These are phyloP conservation scores for Lasiommata megera DNA, from an alignment of 2,888 invertebrate species.

Conservation along the genomic window DNA sequence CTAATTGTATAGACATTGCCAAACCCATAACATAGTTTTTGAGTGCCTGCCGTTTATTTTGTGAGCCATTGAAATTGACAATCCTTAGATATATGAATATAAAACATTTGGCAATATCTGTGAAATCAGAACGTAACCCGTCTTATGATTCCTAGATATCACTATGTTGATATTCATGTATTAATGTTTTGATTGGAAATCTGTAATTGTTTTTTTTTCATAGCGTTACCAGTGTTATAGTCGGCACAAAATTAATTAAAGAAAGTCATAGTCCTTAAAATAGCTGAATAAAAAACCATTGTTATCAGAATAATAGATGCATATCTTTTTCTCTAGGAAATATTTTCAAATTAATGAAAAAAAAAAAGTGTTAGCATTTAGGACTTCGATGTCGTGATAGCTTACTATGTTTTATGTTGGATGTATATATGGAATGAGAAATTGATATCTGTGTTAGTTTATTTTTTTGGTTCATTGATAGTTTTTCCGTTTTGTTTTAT, in stretches of 20 bases:
- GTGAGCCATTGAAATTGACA: too few species aligned
- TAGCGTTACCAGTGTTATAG: constrained; percentile 63
- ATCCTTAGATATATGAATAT: too few species aligned
- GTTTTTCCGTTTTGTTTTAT: constrained; percentile 1
- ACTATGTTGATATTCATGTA: neutral
- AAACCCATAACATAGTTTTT: neutral
- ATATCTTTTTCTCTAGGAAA: constrained; percentile 79
- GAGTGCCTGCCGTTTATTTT: too few species aligned
- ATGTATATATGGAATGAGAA: constrained; percentile 26
- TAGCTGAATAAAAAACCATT: constrained; percentile 62
- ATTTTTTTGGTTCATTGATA: constrained; percentile 11
- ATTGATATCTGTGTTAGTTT: neutral
- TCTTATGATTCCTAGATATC: neutral
- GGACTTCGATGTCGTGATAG: constrained; percentile 75
- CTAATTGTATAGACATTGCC: neutral
- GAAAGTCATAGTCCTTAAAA: constrained; percentile 51
- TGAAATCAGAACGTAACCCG: neutral
- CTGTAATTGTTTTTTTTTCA: constrained; percentile 25
- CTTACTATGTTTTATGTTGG: constrained; percentile 48
- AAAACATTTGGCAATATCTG: neutral
- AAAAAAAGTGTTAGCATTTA: constrained; percentile 70
- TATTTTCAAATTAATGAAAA: constrained; percentile 65
- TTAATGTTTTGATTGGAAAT: neutral
- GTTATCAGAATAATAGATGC: constrained; percentile 78
- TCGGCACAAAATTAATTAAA: constrained; percentile 37